These are phyloP conservation scores for Poeciliopsis presidionis DNA, from an alignment of 2,797 vertebrate species.

Conservation along the genomic window DNA sequence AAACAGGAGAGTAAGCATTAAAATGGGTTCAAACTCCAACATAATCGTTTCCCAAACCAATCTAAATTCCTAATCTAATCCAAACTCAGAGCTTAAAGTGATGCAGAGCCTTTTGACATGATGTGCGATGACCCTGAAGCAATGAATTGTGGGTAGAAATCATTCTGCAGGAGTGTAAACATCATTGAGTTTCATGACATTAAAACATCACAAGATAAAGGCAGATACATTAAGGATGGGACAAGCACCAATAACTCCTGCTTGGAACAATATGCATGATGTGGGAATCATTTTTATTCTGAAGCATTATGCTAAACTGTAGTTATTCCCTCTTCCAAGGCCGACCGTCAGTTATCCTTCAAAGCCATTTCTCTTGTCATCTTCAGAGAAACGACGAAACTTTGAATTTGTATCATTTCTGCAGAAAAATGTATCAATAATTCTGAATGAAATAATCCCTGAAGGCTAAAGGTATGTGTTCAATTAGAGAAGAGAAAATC, in stretches of 20 bases:
- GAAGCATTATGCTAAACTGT: not conserved
- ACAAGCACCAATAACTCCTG: not conserved
- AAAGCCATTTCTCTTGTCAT: not conserved
- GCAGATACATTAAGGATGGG: not conserved
- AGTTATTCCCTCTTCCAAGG: not conserved
- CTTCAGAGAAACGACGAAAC: not conserved
- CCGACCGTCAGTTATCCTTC: not conserved
- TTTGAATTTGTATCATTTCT: not conserved
- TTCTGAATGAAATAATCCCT: not conserved
- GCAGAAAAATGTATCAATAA: not conserved
- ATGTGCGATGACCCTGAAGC: slow-evolving; percentile 2
- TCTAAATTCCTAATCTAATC: not conserved
- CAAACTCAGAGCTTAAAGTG: not conserved
- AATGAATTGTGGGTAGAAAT: not conserved
- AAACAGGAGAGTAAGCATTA: not conserved
- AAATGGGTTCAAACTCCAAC: not conserved
- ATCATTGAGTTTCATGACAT: slow-evolving; percentile 1
- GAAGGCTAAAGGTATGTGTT: not conserved
- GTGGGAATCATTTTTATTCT: slow-evolving; percentile 7
- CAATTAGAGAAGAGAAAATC: not conserved
- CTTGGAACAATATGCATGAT: not conserved
- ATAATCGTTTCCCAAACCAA: not conserved
- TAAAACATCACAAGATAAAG: slow-evolving; percentile 2
- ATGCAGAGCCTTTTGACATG: not conserved
- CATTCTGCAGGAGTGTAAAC: slow-evolving; percentile 6